These are phyloP conservation scores for Eurystomus gularis DNA, from an alignment of 2,113 vertebrate genomes.

Conservation along the genomic window DNA sequence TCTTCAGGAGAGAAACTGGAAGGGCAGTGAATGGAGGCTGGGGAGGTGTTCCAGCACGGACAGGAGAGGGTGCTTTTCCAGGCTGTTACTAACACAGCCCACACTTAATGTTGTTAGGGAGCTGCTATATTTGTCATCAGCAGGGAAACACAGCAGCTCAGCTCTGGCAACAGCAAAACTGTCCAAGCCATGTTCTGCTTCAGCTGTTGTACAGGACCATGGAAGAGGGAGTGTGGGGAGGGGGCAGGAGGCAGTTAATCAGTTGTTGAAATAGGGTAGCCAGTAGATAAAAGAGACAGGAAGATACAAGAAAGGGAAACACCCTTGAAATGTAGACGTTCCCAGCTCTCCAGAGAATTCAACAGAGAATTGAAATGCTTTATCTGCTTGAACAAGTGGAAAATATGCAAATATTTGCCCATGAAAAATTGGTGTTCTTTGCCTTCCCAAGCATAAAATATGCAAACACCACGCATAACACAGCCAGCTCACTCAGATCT, in stretches of 20 bases:
- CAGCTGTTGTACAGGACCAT: not conserved
- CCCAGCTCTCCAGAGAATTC: not conserved
- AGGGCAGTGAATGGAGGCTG: not conserved
- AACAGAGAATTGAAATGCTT: not conserved
- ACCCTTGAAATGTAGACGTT: not conserved
- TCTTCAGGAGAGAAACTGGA: not conserved
- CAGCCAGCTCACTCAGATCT: not conserved
- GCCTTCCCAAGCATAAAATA: constrained; percentile 49
- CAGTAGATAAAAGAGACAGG: not conserved
- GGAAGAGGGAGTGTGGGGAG: not conserved
- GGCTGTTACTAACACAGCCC: constrained; percentile 11
- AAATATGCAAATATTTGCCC: constrained; percentile 77
- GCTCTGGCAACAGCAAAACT: not conserved
- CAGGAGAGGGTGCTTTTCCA: not conserved
- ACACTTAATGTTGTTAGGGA: constrained; percentile 11
- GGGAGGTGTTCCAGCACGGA: not conserved
- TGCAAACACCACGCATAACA: not conserved
- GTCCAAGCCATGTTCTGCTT: not conserved
- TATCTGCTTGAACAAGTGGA: constrained; percentile 57
- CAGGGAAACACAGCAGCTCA: not conserved
- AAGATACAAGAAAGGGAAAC: not conserved
- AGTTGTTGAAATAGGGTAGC: not conserved
- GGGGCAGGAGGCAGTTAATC: not conserved
- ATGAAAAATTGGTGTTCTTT: constrained; percentile 33
- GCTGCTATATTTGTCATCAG: not conserved